Base-by-base conservation (phyloP, 2,888 invertebrate genomes). In the Baccha elongata region DNA sequence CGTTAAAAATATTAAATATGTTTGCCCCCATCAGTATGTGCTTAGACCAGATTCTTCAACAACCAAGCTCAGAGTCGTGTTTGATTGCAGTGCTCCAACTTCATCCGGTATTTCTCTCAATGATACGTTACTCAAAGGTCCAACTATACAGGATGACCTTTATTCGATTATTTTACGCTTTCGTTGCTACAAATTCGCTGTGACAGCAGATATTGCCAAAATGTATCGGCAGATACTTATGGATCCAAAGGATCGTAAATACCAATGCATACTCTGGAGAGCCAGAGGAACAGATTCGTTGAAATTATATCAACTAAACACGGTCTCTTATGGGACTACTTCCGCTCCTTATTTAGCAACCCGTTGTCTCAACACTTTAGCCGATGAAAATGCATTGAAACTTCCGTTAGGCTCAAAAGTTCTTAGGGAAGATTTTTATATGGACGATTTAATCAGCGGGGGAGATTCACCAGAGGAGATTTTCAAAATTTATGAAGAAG, bases 101-200 rank as follows among this genome's bases (percentile, higher is more conserved):
- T n/a, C n/a, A n/a, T n/a, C n/a, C 1, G 84, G 84, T 2, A 13
- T 83, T 4, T 84, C 85, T 1, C 40, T 86, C 2, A 88, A 87
- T 53, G 85, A 86, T 3, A 40, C 75, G 6, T 78, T 86, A 17
- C 42, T 78, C 42, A 68, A 75, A 6, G 88, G 88, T 0, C 87
- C 79, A 0, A 65, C 60, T 1, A 44, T 86, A n/a, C 86, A 86
- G 52, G 53, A 84, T 6, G 78, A 86, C 15, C 46, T 88, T 2
- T 29, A 29, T 29, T 50, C 50, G 0, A 37, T 60, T 10, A 48
- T 64, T n/a, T 17, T 78, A 10, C 53, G 69, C 2, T 53, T 55
- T 44, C 15, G 78, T 10, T 19, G 15, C 11, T 42, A 65, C 15
- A 42, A 26, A 11, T 55, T 19, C 10, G 1, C 65, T 72, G 2